Evolutionary conservation across 2,113 vertebrate genomes (phyloP).

Genomic region (Hemiprocne comata): DNA sequence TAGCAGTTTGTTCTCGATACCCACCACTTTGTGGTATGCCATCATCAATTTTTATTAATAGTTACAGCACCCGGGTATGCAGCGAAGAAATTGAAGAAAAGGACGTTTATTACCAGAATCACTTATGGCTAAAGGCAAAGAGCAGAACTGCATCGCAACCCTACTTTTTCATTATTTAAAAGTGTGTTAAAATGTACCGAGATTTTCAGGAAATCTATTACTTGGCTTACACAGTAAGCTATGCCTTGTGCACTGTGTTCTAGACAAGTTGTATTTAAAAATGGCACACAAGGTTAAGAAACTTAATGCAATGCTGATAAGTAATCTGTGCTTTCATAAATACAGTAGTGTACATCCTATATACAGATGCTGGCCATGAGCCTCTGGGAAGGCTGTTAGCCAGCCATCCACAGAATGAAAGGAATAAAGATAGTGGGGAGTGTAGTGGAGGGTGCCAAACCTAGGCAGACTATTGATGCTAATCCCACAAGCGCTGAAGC

Average conservation of each 20-base stretch:
- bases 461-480: constrained; percentile 81
- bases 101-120: neutral
- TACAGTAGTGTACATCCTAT: constrained; percentile 63
- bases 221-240: constrained; percentile 78
- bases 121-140: neutral
- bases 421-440: constrained; percentile 88
- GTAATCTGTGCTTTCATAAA: constrained; percentile 69
- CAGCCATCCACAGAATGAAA: constrained; percentile 92
- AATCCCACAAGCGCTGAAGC: constrained; percentile 82
- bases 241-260: constrained; percentile 25
- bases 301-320: neutral
- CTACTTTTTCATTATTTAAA: constrained; percentile 21
- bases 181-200: constrained; percentile 18
- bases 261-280: constrained; percentile 7
- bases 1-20: neutral
- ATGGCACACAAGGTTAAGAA: constrained; percentile 47
- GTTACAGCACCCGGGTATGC: neutral
- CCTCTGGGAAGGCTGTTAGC: constrained; percentile 60
- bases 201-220: constrained; percentile 64
- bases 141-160: constrained; percentile 9
- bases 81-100: neutral
- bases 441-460: constrained; percentile 83
- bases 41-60: neutral
- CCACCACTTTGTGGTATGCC: neutral
- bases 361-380: neutral